Evolutionary conservation across 2,113 vertebrate genomes (phyloP).

Genomic region (Cebidichthys violaceus): DNA sequence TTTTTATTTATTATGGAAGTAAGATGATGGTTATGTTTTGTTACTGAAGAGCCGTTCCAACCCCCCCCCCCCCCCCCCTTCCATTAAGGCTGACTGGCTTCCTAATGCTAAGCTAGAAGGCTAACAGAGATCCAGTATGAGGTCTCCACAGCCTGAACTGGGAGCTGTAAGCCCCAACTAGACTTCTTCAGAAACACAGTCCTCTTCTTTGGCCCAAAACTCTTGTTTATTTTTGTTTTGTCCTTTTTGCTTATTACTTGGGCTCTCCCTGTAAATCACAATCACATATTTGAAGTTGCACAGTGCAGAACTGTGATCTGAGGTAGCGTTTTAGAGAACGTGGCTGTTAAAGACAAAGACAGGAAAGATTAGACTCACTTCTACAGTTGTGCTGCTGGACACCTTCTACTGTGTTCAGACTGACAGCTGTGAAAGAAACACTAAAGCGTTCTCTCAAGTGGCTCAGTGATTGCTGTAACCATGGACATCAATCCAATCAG

Average conservation of each 20-base stretch:
- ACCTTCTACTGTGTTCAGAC: slow-evolving; percentile 15
- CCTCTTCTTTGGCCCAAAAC: slow-evolving; percentile 6
- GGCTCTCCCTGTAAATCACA: background rate
- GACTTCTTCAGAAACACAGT: slow-evolving; percentile 21
- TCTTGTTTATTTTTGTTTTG: no score
- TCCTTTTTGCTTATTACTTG: slow-evolving; percentile 6
- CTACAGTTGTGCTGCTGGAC: no score
- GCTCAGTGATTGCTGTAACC: background rate
- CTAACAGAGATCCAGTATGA: slow-evolving; percentile 8
- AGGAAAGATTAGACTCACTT: no score
- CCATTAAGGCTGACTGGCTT: slow-evolving; percentile 32
- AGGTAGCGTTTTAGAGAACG: background rate
- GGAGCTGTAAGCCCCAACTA: slow-evolving; percentile 19
- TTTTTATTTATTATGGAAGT: slow-evolving; percentile 92
- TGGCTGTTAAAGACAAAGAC: background rate
- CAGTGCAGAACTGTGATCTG: background rate
- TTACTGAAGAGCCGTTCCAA: slow-evolving; percentile 86
- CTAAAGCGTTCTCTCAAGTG: background rate
- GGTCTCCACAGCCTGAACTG: slow-evolving; percentile 20
- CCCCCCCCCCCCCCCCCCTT: slow-evolving; percentile 80
- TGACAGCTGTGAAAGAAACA: background rate
- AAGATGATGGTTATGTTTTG: slow-evolving; percentile 80
- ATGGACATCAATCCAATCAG: background rate
- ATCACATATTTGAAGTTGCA: background rate
- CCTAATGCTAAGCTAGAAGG: slow-evolving; percentile 34